phyloP scores from a whole-genome alignment of 2,113 vertebrate genomes.

The Herpetotheres cachinnans region DNA sequence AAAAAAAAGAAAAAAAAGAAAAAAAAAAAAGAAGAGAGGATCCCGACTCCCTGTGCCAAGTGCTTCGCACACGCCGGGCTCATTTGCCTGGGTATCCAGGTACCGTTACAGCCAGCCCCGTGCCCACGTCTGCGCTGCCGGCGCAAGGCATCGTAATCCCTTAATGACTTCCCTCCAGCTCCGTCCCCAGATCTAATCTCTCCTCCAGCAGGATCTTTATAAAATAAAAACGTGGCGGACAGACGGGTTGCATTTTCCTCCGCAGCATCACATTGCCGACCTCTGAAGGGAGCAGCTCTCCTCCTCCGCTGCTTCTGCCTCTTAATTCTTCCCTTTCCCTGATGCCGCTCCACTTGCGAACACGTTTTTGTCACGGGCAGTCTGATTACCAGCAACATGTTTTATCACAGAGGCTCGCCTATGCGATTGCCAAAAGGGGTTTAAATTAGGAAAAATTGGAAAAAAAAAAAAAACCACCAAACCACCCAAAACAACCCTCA shows the following conservation, averaged over 20 bases:
- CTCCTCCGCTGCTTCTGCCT: not conserved
- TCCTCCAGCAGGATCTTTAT: not conserved
- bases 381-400: fast-evolving
- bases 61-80: fast-evolving
- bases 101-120: not conserved
- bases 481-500: not conserved
- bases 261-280: not conserved
- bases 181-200: not conserved
- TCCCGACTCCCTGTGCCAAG: not conserved
- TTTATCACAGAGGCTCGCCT: not conserved
- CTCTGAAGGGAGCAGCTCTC: not conserved
- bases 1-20: not conserved
- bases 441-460: not conserved
- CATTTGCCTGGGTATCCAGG: fast-evolving
- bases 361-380: not conserved
- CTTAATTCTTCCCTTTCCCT: not conserved
- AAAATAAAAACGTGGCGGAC: not conserved
- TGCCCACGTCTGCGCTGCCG: not conserved
- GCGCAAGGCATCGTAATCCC: not conserved
- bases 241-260: not conserved
- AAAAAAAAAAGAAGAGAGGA: not conserved
- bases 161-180: not conserved
- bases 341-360: not conserved
- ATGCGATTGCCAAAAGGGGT: not conserved
- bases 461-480: not conserved